A percentile compares a stretch with the other conserved stretches of the same genome.
Evolutionary conservation across 1,140 invertebrate genomes (phyloP).

Genomic region (Globodera rostochiensis): DNA sequence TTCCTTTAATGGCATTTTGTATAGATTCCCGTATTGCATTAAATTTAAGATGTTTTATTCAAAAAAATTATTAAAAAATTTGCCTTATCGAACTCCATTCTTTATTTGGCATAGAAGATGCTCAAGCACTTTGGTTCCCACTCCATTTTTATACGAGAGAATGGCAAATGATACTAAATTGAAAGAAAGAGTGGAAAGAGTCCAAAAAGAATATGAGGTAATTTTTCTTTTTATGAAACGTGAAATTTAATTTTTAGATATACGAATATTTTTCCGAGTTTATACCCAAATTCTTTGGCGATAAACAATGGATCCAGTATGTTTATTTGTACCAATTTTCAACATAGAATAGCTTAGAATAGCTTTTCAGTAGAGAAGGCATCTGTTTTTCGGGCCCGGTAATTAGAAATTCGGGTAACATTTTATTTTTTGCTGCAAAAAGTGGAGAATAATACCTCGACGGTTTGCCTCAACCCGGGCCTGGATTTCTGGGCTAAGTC

Average conservation of each 20-base stretch:
- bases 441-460: no score
- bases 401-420: no score
- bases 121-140: background rate
- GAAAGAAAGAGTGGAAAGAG: background rate
- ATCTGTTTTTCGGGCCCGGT: background rate
- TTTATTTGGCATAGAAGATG: background rate
- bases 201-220: background rate
- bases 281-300: background rate
- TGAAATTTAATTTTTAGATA: background rate
- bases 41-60: no score
- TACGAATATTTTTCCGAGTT: background rate
- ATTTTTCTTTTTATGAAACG: background rate
- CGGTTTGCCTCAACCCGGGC: no score
- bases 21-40: no score
- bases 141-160: background rate
- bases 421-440: no score
- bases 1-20: no score
- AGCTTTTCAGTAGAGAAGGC: background rate
- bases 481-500: background rate
- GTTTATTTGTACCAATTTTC: background rate
- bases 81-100: no score
- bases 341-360: no score
- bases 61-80: no score
- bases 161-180: background rate
- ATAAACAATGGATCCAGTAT: background rate